Conservation (phyloP, 2,888 invertebrate genomes). For the Lissonota sp. region DNA sequence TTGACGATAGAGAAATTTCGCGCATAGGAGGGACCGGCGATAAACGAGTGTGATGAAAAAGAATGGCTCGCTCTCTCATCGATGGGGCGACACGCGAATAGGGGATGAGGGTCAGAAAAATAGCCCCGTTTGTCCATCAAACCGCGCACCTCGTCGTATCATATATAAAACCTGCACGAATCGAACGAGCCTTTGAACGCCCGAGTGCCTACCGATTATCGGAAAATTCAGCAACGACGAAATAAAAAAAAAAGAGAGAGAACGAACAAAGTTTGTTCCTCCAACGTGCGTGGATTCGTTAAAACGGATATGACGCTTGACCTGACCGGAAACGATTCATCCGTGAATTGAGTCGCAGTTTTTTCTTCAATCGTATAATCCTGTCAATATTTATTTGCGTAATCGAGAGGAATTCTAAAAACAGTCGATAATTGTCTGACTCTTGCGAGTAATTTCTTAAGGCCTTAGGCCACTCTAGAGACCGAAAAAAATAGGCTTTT, state of each 20-base stretch:
- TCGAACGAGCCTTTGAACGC: constrained; percentile 38
- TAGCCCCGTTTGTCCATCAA: constrained; percentile 13
- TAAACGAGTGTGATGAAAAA: constrained; percentile 24
- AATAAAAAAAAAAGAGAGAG: constrained; percentile 47
- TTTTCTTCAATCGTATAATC: neutral
- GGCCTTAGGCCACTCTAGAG: too few species aligned
- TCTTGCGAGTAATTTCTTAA: too few species aligned
- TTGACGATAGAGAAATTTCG: constrained; percentile 17
- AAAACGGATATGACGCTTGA: constrained; percentile 62
- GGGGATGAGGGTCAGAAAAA: constrained; percentile 36
- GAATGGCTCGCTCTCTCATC: constrained; percentile 9
- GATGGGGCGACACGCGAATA: constrained; percentile 24
- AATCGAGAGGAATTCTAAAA: too few species aligned
- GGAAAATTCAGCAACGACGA: constrained; percentile 66
- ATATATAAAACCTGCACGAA: constrained; percentile 6
- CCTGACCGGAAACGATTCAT: constrained; percentile 47
- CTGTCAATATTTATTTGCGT: too few species aligned
- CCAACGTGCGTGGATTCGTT: constrained; percentile 55
- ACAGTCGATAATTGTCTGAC: too few species aligned
- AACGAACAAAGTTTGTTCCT: constrained; percentile 15
- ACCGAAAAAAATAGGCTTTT: too few species aligned
- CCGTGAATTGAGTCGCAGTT: too few species aligned
- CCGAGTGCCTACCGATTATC: constrained; percentile 59
- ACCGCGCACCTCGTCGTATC: constrained; percentile 4
- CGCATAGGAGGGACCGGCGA: constrained; percentile 8